Base-by-base conservation (phyloP, 2,797 vertebrate species). In the Potorous gilbertii region DNA sequence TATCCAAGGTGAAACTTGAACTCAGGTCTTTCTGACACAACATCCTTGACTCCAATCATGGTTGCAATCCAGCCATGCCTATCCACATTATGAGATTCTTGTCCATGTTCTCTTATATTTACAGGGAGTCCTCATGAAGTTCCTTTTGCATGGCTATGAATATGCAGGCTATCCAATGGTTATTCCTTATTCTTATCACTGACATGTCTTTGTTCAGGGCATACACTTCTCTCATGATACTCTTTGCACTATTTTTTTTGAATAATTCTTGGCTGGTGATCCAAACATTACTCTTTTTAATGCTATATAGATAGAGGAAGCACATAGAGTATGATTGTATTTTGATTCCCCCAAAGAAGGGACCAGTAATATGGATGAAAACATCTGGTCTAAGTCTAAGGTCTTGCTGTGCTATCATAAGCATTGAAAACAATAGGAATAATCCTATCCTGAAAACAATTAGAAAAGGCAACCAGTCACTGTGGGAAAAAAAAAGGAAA, bases 261-360 rank as follows among this genome's bases (percentile, higher is more conserved):
- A 74, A 92, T 89, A 94, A 96, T 87, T 27, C 29, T n/a, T 91
- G 55, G 0, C n/a, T 40, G 66, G 0, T 46, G n/a, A 81, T 81
- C 18, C 3, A 2, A 40, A 46, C n/a, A 46, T 81, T 46, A 81
- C n/a, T 8, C n/a, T 54, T 94, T 92, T 94, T 91, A 46, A 46
- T 46, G 18, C 4, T 40, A 18, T 74, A 2, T 40, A 74, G n/a
- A 54, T 81, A 94, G 56, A 28, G 1, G 31, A 93, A 16, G 8
- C 18, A 92, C 56, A 8, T 27, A 40, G 52, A 55, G 93, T 96
- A 56, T 59, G 91, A 34, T 90, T 93, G 94, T 93, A 1, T 94
- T 28, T 34, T 40, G 6, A 90, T 46, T 9, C n/a, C 55, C 14
- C 24, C 55, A 92, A 13, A 92, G 81, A 96, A 96, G 29, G 66